phyloP scores from a whole-genome alignment of 2,113 vertebrate genomes.

The Neodontobutis hainanensis region DNA sequence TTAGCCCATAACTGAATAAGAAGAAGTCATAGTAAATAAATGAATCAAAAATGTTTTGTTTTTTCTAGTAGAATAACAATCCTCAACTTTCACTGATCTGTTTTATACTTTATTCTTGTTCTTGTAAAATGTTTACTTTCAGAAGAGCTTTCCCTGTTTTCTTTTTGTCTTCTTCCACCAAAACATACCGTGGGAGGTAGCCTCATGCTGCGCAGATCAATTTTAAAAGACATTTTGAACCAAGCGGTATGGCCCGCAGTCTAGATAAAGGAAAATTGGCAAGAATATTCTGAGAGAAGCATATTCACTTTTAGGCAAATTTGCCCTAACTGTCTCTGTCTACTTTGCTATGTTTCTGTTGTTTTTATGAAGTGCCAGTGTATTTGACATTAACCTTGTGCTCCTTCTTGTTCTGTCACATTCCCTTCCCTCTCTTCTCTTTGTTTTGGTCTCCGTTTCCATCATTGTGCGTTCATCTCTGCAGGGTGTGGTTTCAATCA shows the following conservation, averaged over 20 bases:
- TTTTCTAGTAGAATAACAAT: background rate
- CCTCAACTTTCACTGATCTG: background rate
- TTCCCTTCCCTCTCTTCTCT: background rate
- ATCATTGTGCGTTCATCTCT: slow-evolving; percentile 18
- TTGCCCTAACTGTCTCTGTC: slow-evolving; percentile 33
- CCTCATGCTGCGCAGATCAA: slow-evolving; percentile 37
- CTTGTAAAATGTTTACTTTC: slow-evolving; percentile 29
- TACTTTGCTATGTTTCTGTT: slow-evolving; percentile 16
- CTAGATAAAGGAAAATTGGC: slow-evolving; percentile 58
- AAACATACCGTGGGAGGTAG: slow-evolving; percentile 34
- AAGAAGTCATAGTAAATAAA: background rate
- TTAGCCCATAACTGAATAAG: background rate
- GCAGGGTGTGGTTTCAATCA: slow-evolving; percentile 88
- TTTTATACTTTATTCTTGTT: slow-evolving; percentile 9
- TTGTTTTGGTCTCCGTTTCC: background rate
- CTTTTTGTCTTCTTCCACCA: slow-evolving; percentile 36
- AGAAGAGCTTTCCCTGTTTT: slow-evolving; percentile 28
- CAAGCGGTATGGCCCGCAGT: slow-evolving; percentile 40
- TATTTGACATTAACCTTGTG: slow-evolving; percentile 44
- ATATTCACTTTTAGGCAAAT: slow-evolving; percentile 45
- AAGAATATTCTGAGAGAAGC: slow-evolving; percentile 38
- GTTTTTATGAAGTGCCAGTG: slow-evolving; percentile 30
- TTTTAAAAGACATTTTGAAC: slow-evolving; percentile 54
- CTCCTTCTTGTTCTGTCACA: background rate
- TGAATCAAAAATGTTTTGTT: background rate